These are phyloP conservation scores for Scaptomyza parva DNA, from an alignment of 2,888 invertebrate species.

Conservation along the genomic window DNA sequence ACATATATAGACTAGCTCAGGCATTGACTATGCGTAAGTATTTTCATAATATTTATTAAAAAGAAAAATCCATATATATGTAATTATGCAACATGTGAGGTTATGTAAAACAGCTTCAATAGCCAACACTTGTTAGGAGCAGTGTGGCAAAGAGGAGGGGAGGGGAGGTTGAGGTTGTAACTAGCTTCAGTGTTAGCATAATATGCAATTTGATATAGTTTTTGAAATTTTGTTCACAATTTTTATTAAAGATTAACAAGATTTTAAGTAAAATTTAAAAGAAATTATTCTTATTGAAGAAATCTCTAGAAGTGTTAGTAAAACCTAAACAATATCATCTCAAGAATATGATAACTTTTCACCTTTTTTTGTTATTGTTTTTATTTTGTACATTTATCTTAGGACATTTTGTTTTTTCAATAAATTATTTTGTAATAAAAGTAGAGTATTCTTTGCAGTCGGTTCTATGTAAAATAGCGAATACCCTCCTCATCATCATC, in stretches of 20 bases:
- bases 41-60: conserved; percentile 77
- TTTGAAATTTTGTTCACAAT: no score
- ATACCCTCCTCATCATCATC: conserved; percentile 57
- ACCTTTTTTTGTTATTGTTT: neutral
- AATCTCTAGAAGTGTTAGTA: no score
- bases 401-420: neutral
- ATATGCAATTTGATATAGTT: no score
- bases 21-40: conserved; percentile 41
- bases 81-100: conserved; percentile 64
- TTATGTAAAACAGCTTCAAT: conserved; percentile 12
- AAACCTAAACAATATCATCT: no score
- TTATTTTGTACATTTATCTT: neutral
- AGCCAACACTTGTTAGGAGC: neutral
- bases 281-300: neutral
- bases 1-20: neutral
- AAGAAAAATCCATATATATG: conserved; percentile 31
- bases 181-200: neutral
- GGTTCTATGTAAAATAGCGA: conserved; percentile 65
- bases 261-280: no score
- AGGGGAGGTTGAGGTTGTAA: neutral
- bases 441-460: neutral
- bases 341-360: no score
- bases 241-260: no score
- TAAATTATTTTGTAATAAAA: neutral
- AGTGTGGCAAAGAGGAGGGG: neutral